These are phyloP conservation scores for Oegoconia quadripuncta DNA, from an alignment of 2,888 invertebrate genomes.

Conservation along the genomic window DNA sequence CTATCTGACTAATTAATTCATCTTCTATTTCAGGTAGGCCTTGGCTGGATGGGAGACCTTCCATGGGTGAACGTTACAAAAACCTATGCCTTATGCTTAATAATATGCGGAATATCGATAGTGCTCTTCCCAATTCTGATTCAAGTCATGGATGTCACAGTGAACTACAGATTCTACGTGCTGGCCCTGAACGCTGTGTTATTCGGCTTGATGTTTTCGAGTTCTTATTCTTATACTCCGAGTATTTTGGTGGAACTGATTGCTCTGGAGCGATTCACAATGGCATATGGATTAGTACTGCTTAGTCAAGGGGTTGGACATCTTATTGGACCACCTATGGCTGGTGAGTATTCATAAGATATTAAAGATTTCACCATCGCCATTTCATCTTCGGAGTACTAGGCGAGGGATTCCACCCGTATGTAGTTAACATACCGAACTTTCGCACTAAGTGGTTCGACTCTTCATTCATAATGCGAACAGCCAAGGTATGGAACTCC, in stretches of 20 bases:
- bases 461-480: no score
- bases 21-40: constrained; percentile 78
- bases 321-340: constrained; percentile 95
- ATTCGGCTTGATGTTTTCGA: constrained; percentile 95
- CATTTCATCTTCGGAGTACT: no score
- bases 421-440: no score
- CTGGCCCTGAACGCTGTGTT: constrained; percentile 78
- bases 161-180: constrained; percentile 68
- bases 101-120: constrained; percentile 81
- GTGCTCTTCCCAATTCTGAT: constrained; percentile 80
- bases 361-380: background rate
- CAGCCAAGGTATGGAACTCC: no score
- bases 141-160: constrained; percentile 44
- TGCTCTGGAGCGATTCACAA: constrained; percentile 93
- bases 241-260: constrained; percentile 94
- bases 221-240: constrained; percentile 94
- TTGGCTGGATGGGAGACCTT: constrained; percentile 94
- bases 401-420: no score
- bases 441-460: no score
- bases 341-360: constrained; percentile 78
- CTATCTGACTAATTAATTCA: background rate
- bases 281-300: constrained; percentile 93
- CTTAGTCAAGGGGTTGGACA: constrained; percentile 96
- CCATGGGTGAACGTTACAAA: constrained; percentile 91
- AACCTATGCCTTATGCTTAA: constrained; percentile 89